Evolutionary conservation across 2,113 vertebrate genomes (phyloP).

Genomic region (Mesitornis unicolor): DNA sequence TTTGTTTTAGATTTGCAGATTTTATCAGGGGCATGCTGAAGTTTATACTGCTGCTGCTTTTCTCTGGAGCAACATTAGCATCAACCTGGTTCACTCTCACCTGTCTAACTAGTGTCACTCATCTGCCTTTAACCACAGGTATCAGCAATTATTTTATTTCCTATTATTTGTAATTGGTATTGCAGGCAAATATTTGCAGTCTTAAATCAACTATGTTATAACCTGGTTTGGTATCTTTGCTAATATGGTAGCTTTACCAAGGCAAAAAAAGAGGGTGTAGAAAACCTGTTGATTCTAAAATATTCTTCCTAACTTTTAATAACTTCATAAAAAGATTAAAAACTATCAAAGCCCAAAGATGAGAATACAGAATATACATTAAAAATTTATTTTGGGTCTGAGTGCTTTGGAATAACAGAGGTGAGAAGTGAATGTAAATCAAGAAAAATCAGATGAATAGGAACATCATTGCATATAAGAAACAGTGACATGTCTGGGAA

Average conservation of each 20-base stretch:
- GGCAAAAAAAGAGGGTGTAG: not conserved
- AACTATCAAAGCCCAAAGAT: not conserved
- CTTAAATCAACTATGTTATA: not conserved
- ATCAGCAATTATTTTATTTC: not conserved
- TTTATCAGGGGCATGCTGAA: conserved; percentile 97
- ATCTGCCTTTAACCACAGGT: conserved; percentile 95
- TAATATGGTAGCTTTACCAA: not conserved
- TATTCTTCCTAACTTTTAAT: not conserved
- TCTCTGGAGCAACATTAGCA: conserved; percentile 90
- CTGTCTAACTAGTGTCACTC: conserved; percentile 87
- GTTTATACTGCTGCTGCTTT: conserved; percentile 91
- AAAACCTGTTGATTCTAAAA: not conserved
- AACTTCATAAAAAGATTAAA: not conserved
- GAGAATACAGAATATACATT: not conserved
- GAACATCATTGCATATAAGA: not conserved
- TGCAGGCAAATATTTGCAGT: not conserved
- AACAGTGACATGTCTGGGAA: not conserved
- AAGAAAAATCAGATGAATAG: not conserved
- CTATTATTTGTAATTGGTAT: not conserved
- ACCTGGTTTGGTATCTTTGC: not conserved
- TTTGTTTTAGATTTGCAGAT: conserved; percentile 90
- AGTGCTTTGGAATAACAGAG: not conserved
- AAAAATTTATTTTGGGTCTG: not conserved
- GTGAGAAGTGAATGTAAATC: not conserved
- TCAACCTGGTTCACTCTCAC: conserved; percentile 97